These are phyloP conservation scores for Mamestra brassicae DNA, from an alignment of 2,888 invertebrate species.

Conservation along the genomic window DNA sequence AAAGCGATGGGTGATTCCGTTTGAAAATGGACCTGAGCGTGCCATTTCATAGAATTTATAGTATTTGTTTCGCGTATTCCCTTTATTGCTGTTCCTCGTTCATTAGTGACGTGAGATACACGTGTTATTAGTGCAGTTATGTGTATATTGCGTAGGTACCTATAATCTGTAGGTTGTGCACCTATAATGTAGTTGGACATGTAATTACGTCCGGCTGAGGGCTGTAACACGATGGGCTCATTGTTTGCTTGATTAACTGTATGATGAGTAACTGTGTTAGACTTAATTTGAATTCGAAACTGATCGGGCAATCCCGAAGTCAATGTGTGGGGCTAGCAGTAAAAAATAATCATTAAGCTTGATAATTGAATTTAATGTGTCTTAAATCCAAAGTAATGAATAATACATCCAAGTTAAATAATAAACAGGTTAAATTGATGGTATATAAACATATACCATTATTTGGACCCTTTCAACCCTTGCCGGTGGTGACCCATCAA, in stretches of 20 bases:
- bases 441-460: too few relatives aligned
- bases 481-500: too few relatives aligned
- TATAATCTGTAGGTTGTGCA: neutral
- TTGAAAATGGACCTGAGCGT: slow-evolving; percentile 34
- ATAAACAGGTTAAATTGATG: too few relatives aligned
- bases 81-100: slow-evolving; percentile 42
- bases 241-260: slow-evolving; percentile 4
- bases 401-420: too few relatives aligned
- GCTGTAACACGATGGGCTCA: neutral
- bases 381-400: too few relatives aligned
- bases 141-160: neutral
- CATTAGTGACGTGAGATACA: slow-evolving; percentile 36
- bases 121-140: slow-evolving; percentile 19
- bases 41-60: slow-evolving; percentile 48
- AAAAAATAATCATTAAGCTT: too few relatives aligned
- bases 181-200: neutral
- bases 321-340: too few relatives aligned
- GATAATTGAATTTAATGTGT: too few relatives aligned
- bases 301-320: neutral
- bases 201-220: slow-evolving; percentile 14
- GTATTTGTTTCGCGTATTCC: slow-evolving; percentile 32
- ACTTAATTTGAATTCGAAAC: neutral
- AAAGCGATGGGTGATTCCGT: slow-evolving; percentile 11
- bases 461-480: too few relatives aligned
- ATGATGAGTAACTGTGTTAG: slow-evolving; percentile 4